Evolutionary conservation across 2,888 invertebrate genomes (phyloP), one percentile per base, ranked within the genome.

Genomic region (Agonopterix subpropinquella): DNA sequence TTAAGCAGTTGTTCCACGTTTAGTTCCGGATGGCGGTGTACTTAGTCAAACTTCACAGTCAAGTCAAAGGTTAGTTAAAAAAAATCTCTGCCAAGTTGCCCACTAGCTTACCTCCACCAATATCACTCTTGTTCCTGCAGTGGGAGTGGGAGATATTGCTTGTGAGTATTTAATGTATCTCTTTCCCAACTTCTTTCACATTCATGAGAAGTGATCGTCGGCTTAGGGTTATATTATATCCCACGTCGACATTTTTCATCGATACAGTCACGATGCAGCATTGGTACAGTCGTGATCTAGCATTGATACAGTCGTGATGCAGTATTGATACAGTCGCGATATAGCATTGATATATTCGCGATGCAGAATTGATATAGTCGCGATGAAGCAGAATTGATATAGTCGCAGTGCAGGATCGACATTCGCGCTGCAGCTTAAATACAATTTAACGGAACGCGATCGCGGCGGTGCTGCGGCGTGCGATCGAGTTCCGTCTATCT

Each of bases 101-200:
- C n/a, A n/a, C n/a, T n/a, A n/a, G n/a, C n/a, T n/a, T n/a, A n/a
- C n/a, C n/a, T n/a, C n/a, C n/a, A n/a, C n/a, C n/a, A n/a, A n/a
- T n/a, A n/a, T n/a, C n/a, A n/a, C n/a, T n/a, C n/a, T n/a, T n/a
- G n/a, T n/a, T n/a, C n/a, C n/a, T n/a, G n/a, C n/a, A n/a, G n/a
- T n/a, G n/a, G n/a, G n/a, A n/a, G n/a, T n/a, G n/a, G n/a, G 67
- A 80, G 8, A 69, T 80, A 2, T 37, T 79, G 10, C 45, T 69
- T 59, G 69, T 69, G 39, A 64, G 67, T 55, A 13, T 11, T 11
- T 11, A 2, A n/a, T 1, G 11, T 1, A n/a, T n/a, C 7, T 41
- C 4, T 11, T n/a, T 11, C 8, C n/a, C 7, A 11, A 11, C 41
- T 3, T 1, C n/a, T n/a, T n/a, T 41, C 2, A 36, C 8, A 10